These are phyloP conservation scores for Manis pentadactyla DNA, from an alignment of 2,797 vertebrate species.

Conservation along the genomic window DNA sequence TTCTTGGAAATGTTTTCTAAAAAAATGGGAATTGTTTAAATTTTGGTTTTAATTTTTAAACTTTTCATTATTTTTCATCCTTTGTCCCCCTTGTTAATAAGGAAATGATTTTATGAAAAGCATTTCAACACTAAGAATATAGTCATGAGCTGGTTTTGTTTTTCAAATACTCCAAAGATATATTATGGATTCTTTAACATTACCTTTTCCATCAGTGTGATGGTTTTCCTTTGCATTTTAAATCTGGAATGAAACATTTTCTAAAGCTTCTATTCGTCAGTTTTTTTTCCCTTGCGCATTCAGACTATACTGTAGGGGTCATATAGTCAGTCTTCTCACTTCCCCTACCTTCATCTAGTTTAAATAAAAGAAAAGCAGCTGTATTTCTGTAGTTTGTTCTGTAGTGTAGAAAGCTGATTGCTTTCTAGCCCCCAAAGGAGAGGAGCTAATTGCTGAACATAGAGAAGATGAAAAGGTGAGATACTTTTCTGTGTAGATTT, in stretches of 20 bases:
- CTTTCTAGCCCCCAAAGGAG: conserved; percentile 79
- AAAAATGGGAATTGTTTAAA: background rate
- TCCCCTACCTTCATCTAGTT: conserved; percentile 35
- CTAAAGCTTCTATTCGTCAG: conserved; percentile 68
- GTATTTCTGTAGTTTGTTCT: conserved; percentile 68
- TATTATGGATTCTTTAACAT: conserved; percentile 72
- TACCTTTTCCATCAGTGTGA: conserved; percentile 53
- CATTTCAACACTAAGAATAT: conserved; percentile 66
- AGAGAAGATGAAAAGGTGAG: conserved; percentile 63
- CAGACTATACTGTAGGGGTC: conserved; percentile 55
- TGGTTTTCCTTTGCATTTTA: conserved; percentile 46
- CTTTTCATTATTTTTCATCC: conserved; percentile 52
- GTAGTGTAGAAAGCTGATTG: conserved; percentile 71
- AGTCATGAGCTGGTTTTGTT: conserved; percentile 80
- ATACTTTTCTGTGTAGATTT: conserved; percentile 65
- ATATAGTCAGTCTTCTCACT: conserved; percentile 65
- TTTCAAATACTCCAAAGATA: conserved; percentile 74
- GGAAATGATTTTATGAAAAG: conserved; percentile 85
- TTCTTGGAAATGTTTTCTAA: conserved; percentile 34
- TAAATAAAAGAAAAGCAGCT: conserved; percentile 69
- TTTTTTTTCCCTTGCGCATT: conserved; percentile 42
- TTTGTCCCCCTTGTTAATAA: conserved; percentile 75
- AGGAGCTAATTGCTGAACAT: conserved; percentile 72
- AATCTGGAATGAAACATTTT: conserved; percentile 45
- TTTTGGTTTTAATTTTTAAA: conserved; percentile 62